Evolutionary conservation across 1,140 invertebrate species (phyloP), one percentile per base, ranked within the genome.

Genomic region (Scaptomyza hsui): DNA sequence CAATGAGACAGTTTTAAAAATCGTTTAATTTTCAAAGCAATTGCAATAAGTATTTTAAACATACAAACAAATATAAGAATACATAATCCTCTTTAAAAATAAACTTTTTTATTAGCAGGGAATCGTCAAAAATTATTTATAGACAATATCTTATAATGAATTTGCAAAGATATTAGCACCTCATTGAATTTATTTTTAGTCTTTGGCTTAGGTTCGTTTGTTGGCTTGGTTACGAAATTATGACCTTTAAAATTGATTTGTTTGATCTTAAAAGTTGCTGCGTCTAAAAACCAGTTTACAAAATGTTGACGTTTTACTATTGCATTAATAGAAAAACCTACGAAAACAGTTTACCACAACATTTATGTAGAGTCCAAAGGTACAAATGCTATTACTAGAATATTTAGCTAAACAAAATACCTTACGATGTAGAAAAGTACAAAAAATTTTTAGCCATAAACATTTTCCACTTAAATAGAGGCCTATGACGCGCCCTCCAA

Each of bases 161-260:
- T 32, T 44, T n/a, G 12, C 26, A 42, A 15, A 32, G n/a, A 9
- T 56, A 64, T 64, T 65, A 71, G 39, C 68, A 71, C 52, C 52
- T 64, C 35, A 65, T 71, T 64, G 24, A 41, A 13, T 10, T 29
- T 16, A 21, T 5, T 29, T 35, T 19, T 29, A 7, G 1, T 21
- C 39, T 55, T 63, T 63, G 24, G 35, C 12, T 32, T 47, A 32
- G 48, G n/a, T 41, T 62, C 5, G 26, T 9, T 9, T 32, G 16
- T 55, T 55, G 68, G 21, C 44, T 52, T 19, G 52, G 19, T 71
- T 71, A 57, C 61, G 61, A 64, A 71, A 71, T 71, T 21, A 51
- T 71, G 68, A 71, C 68, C 68, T 71, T 65, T 71, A 64, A 71
- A 71, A 65, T 51, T 64, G 44, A 56, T 64, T 56, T 64, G 61